phyloP scores from a whole-genome alignment of 2,797 vertebrate species.

The Otus scops region DNA sequence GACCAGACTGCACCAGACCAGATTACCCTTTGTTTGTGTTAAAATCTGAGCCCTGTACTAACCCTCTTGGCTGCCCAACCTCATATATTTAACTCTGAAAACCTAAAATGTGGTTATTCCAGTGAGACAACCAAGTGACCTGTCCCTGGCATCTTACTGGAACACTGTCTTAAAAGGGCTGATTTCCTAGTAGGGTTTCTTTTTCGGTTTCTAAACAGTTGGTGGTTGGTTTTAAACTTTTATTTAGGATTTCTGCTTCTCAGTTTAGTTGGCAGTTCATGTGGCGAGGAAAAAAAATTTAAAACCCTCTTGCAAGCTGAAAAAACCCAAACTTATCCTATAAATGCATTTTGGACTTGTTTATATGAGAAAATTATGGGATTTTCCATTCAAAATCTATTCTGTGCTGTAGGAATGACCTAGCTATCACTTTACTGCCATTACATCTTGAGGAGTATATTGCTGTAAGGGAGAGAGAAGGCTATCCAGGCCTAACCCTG shows the following conservation, averaged over 20 bases:
- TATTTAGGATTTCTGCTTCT: slow-evolving; percentile 57
- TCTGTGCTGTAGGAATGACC: slow-evolving; percentile 1
- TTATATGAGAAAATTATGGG: background rate
- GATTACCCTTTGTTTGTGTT: slow-evolving; percentile 77
- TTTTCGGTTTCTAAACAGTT: slow-evolving; percentile 28
- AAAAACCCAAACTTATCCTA: slow-evolving; percentile 12
- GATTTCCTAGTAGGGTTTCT: slow-evolving; percentile 17
- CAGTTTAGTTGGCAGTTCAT: slow-evolving; percentile 41
- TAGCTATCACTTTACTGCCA: background rate
- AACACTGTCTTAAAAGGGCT: background rate
- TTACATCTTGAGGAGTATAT: background rate
- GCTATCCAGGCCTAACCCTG: background rate
- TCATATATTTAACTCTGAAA: slow-evolving; percentile 35
- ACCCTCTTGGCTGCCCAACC: background rate
- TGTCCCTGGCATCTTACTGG: background rate
- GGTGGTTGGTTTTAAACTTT: slow-evolving; percentile 46
- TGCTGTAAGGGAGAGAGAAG: background rate
- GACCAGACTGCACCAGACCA: slow-evolving; percentile 76
- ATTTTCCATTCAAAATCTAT: slow-evolving; percentile 33
- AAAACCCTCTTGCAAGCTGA: slow-evolving; percentile 3
- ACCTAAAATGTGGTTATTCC: slow-evolving; percentile 1
- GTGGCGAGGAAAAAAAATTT: background rate
- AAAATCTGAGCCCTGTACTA: slow-evolving; percentile 59
- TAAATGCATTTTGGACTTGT: slow-evolving; percentile 18
- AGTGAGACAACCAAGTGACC: background rate